Base-by-base conservation (phyloP, 2,797 vertebrate species). In the Distichodus sexfasciatus region DNA sequence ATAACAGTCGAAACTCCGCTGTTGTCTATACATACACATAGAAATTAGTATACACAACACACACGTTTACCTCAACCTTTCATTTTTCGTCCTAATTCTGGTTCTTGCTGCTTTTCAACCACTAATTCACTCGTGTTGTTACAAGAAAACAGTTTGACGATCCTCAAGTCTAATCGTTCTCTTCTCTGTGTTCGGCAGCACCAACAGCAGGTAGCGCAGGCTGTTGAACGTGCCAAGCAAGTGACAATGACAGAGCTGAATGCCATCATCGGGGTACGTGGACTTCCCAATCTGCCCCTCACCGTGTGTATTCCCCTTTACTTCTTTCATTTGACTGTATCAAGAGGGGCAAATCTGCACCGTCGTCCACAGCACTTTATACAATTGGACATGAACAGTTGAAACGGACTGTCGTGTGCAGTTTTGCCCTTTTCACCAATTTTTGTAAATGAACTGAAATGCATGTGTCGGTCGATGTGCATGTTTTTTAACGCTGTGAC, bases 261-360 rank as follows among this genome's bases (percentile, higher is more conserved):
- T 89, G 94, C 96, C 82, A 98, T 98, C 96, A 98, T 98, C 93
- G 96, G 96, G 96, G 96, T 98, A 98, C 94, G 96, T 98, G 96
- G 95, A 95, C 94, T 97, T 94, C 94, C 94, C 93, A 96, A 89
- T 96, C 95, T 96, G 92, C 96, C 95, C 90, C 94, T 96, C 82
- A 95, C 94, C 93, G 94, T 96, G 95, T 96, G 94, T 97, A 96
- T 94, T 91, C 87, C 89, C 88, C 92, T 88, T 93, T 94, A 89
- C 91, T 92, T 94, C 92, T 92, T 90, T 91, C 86, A 85, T 90
- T 91, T 89, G 24, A 84, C 78, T 83, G 71, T 85, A 63, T 69
- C 55, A 85, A 83, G 80, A n/a, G 54, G 66, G 82, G 84, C 75
- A 84, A 85, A 81, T 59, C 87, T 87, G 89, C 66, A 75, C 83